Evolutionary conservation across 2,797 vertebrate species (phyloP).

Genomic region (Podargus strigoides): DNA sequence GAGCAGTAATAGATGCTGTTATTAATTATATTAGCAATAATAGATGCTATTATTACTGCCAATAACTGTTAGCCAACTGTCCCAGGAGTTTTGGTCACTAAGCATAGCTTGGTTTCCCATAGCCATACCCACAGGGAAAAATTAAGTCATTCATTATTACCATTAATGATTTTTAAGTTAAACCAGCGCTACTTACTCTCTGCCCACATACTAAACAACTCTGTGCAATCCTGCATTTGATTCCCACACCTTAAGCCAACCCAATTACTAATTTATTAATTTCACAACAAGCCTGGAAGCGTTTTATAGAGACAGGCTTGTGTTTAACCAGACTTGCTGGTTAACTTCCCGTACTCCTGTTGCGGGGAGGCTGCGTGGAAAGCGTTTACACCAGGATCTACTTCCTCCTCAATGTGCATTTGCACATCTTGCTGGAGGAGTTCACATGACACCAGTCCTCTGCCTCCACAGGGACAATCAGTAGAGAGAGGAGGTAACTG

Average conservation of each 20-base stretch:
- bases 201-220: background rate
- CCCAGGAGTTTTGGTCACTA: background rate
- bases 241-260: background rate
- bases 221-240: background rate
- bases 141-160: background rate
- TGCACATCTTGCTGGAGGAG: background rate
- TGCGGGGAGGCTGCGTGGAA: background rate
- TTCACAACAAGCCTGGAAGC: background rate
- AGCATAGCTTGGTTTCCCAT: background rate
- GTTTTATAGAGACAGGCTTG: background rate
- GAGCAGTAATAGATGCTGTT: background rate
- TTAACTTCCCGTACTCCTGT: rapidly evolving
- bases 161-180: background rate
- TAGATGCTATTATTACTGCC: background rate
- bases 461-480: background rate
- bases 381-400: rapidly evolving
- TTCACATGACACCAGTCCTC: rapidly evolving
- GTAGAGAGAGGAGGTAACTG: background rate
- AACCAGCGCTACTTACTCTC: background rate
- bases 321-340: background rate
- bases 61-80: background rate
- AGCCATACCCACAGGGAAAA: background rate
- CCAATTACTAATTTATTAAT: slow-evolving; percentile 6
- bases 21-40: background rate
- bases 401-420: background rate